Base-by-base conservation (phyloP, 2,113 vertebrate genomes). In the Grammomys dolichurus region DNA sequence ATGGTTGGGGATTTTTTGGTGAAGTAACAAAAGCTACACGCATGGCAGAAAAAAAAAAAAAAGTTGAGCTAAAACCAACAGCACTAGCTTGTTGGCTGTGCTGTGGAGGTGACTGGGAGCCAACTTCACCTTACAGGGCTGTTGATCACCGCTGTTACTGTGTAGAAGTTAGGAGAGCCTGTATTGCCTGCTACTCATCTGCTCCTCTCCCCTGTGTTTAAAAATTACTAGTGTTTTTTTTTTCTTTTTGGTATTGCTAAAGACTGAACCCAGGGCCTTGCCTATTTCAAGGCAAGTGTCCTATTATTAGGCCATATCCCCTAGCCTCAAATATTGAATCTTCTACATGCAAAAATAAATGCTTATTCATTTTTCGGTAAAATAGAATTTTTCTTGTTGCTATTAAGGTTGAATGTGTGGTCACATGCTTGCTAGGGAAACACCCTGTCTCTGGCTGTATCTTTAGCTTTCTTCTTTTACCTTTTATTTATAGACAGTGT, bases 61-160 rank as follows among this genome's bases (percentile, higher is more conserved):
- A 89, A 48, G 58, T 69, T 96, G 75, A 93, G 31, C 89, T 89
- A 92, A 88, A 86, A 75, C 22, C 17, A 87, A 54, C 80, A 89
- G 85, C 84, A 56, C 20, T n/a, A 48, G n/a, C 33, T 88, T 60
- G 72, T 43, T 76, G 40, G 17, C 58, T 63, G 36, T 78, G 2
- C 33, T 80, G 3, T 75, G 33, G 87, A 78, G 24, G 69, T 7
- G 51, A 31, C 0, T 5, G 6, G 13, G 60, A 81, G 40, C 36
- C 48, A 36, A 76, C 72, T 70, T 73, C 77, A 46, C 87, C 58
- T 91, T 78, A 12, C 10, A 11, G 88, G 80, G 76, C 58, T 86
- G 31, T 46, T 84, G 65, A 28, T 81, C 36, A 48, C 7, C 26
- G 58, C 31, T 77, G 54, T 17, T 16, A 12, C 56, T 65, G 5